Evolutionary conservation across 1,140 invertebrate genomes (phyloP), one percentile per base, ranked within the genome.

Genomic region (Druon quercuslanigerum): DNA sequence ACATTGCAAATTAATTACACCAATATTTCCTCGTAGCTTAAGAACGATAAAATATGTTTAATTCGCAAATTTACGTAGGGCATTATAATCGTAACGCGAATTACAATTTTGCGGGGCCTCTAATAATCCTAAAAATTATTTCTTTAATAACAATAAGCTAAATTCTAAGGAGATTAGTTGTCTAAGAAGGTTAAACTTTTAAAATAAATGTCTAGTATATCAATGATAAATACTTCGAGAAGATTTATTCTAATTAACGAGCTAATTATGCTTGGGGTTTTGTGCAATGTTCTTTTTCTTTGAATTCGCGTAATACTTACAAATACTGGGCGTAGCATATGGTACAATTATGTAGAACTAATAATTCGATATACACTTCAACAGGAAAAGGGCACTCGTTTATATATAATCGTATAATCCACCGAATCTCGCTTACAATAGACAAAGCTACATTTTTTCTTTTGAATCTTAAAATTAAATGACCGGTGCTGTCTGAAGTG

Each of bases 241-340:
- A 60, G 56, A 60, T 60, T 57, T 12, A 60, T 33, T 60, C 8
- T n/a, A 54, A 56, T 33, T 33, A 33, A 33, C 2, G 25, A 33
- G 5, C 5, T 33, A 33, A 33, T 33, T 33, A 33, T 33, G 4
- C 25, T 66, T 20, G 25, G 33, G 13, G 14, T 33, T 25, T 66
- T 66, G 20, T 33, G 20, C 20, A 66, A 33, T 66, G 57, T 25
- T 66, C 57, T 33, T 66, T 66, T 66, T 40, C 25, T 8, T 20
- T 8, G 56, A 57, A 57, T 19, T 40, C 57, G 20, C 13, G 57
- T 66, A 66, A 66, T 66, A 54, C 84, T 89, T 89, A 87, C 73
- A 88, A 89, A 89, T 89, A 89, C 86, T 88, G 85, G 87, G 85
- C 84, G 72, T 87, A 84, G 82, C 88, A 84, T 72, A 73, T 73